Conservation (phyloP, 1,140 invertebrate genomes). For the Dysdera silvatica region DNA sequence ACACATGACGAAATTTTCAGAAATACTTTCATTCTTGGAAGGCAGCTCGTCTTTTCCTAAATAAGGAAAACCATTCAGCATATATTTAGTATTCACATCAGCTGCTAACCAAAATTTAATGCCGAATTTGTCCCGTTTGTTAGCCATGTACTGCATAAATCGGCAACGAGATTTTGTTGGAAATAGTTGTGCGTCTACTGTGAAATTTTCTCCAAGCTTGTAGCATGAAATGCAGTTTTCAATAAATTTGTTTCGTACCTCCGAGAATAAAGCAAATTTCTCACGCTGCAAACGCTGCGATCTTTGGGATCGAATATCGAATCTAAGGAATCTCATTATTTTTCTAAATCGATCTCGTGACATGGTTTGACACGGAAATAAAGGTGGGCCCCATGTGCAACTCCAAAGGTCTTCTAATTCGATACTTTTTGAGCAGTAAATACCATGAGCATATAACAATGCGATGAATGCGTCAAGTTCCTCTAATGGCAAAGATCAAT, state of each 20-base stretch:
- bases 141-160: slow-evolving; percentile 26
- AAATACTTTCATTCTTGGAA: background rate
- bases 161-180: slow-evolving; percentile 9
- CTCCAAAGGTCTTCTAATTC: background rate
- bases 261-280: slow-evolving; percentile 19
- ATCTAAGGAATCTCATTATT: slow-evolving; percentile 9
- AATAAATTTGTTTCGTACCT: slow-evolving; percentile 19
- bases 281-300: background rate
- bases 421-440: background rate
- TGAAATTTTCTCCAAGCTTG: slow-evolving; percentile 9
- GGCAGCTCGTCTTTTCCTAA: background rate
- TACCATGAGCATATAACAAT: background rate
- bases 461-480: background rate
- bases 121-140: slow-evolving; percentile 7
- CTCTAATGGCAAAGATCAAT: too few relatives aligned
- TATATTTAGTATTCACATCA: slow-evolving; percentile 22
- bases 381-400: background rate
- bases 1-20: background rate
- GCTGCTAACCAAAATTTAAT: slow-evolving; percentile 26
- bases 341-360: slow-evolving; percentile 3
- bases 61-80: background rate
- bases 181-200: slow-evolving; percentile 24
- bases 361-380: background rate
- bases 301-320: slow-evolving; percentile 14
- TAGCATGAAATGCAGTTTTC: slow-evolving; percentile 24